These are phyloP conservation scores for Sebastes iracundus DNA, from an alignment of 2,797 vertebrate genomes.

Conservation along the genomic window DNA sequence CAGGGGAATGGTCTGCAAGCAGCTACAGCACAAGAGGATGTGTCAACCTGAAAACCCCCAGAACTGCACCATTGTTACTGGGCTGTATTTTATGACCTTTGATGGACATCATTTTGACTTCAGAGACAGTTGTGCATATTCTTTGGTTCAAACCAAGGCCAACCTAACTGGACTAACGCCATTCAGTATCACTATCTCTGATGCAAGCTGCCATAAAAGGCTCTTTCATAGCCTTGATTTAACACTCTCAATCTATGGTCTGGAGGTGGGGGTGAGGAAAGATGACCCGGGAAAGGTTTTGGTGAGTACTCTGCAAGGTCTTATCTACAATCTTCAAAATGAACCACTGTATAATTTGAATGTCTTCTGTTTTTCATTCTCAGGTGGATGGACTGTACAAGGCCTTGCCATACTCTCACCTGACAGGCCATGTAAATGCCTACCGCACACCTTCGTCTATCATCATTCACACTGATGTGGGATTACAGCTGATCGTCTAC, in stretches of 20 bases:
- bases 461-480: constrained; percentile 66
- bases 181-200: constrained; percentile 66
- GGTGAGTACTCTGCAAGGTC: constrained; percentile 15
- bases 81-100: constrained; percentile 70
- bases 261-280: constrained; percentile 29
- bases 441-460: constrained; percentile 60
- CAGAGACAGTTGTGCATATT: constrained; percentile 73
- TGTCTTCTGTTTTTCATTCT: neutral
- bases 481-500: constrained; percentile 72
- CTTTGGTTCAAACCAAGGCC: constrained; percentile 51
- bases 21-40: neutral
- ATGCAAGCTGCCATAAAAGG: constrained; percentile 59
- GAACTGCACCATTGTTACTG: constrained; percentile 32
- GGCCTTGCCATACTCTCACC: constrained; percentile 65
- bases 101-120: constrained; percentile 74
- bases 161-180: constrained; percentile 10
- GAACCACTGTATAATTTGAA: neutral
- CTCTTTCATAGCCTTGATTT: constrained; percentile 39
- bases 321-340: neutral
- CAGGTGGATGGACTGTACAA: constrained; percentile 75
- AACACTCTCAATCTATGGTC: constrained; percentile 15
- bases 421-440: constrained; percentile 51
- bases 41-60: constrained; percentile 19
- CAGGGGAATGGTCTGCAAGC: constrained; percentile 36
- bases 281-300: constrained; percentile 18